These are phyloP conservation scores for Panthera tigris DNA, from an alignment of 2,113 vertebrate species.

Conservation along the genomic window DNA sequence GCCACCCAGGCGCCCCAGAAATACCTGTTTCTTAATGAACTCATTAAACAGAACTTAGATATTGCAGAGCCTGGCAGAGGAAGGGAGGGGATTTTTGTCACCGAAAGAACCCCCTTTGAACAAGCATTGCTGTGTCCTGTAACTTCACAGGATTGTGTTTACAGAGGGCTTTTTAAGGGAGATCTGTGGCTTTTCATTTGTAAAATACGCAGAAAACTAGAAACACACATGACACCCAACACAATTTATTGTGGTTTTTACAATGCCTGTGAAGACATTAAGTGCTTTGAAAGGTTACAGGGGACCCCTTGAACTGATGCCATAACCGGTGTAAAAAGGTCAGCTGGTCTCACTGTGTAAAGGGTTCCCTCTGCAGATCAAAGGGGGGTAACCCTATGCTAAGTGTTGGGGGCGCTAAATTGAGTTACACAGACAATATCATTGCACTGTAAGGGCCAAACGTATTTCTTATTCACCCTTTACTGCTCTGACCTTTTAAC, in stretches of 20 bases:
- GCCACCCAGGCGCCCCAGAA: neutral
- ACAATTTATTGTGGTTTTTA: slow-evolving; percentile 60
- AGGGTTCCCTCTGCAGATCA: slow-evolving; percentile 69
- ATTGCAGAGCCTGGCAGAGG: neutral
- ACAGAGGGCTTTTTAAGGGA: neutral
- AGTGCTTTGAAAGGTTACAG: slow-evolving; percentile 21
- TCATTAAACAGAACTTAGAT: neutral
- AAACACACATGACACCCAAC: neutral
- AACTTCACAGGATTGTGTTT: neutral
- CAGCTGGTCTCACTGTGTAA: slow-evolving; percentile 42
- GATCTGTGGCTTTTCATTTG: neutral
- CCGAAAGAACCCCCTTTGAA: neutral
- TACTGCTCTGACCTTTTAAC: slow-evolving; percentile 68
- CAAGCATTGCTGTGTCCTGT: neutral
- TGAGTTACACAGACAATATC: slow-evolving; percentile 37
- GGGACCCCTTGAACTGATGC: slow-evolving; percentile 41
- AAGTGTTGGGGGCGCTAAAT: slow-evolving; percentile 22
- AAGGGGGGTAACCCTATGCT: slow-evolving; percentile 32
- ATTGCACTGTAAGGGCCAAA: slow-evolving; percentile 46
- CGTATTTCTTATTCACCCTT: slow-evolving; percentile 54
- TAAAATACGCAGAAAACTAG: neutral
- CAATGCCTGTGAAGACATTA: neutral
- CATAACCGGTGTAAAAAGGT: slow-evolving; percentile 31
- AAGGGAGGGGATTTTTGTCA: neutral
- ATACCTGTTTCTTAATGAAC: neutral